Evolutionary conservation across 2,113 vertebrate genomes (phyloP), one percentile per base, ranked within the genome.

Genomic region (Pontoporia blainvillei): DNA sequence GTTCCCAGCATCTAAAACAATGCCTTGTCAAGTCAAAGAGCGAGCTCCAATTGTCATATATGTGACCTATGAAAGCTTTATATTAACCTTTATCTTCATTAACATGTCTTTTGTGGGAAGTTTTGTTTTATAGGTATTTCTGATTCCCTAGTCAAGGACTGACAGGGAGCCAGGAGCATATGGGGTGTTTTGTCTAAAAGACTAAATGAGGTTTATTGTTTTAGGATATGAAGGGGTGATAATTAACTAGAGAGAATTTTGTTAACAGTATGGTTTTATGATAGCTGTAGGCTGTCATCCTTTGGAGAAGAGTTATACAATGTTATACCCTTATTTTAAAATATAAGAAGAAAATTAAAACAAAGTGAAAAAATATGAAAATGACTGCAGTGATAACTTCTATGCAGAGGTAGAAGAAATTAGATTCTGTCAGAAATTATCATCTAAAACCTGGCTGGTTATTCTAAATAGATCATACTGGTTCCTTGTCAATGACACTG

Each of bases 341-440:
- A 75, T 83, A 85, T 52, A 91, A 89, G 75, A 79, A 96, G 90
- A 97, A 97, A 95, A 97, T 92, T 91, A 82, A 98, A 97, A 94
- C 66, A 66, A 85, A 96, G 79, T 87, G 71, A 90, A 96, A 96
- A 97, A 76, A 92, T 78, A 82, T 49, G 86, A 95, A 95, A 95
- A 88, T 97, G 84, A 96, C 91, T 96, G 14, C 69, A 93, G 83
- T 52, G 72, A 95, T 84, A 79, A 96, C 91, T 96, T 97, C 23
- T 62, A 92, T 54, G 79, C 49, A 83, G 44, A 90, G 15, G n/a
- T 57, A 84, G 76, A 94, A 90, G 64, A 46, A 86, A 91, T 93
- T 95, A 79, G 67, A 84, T 59, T 90, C 49, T 96, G 91, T 86
- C 91, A 89, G 88, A 96, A 96, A 62, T 86, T 81, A 94, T 88